These are phyloP conservation scores for Sesamia nonagrioides DNA, from an alignment of 1,140 invertebrate species.

Conservation along the genomic window DNA sequence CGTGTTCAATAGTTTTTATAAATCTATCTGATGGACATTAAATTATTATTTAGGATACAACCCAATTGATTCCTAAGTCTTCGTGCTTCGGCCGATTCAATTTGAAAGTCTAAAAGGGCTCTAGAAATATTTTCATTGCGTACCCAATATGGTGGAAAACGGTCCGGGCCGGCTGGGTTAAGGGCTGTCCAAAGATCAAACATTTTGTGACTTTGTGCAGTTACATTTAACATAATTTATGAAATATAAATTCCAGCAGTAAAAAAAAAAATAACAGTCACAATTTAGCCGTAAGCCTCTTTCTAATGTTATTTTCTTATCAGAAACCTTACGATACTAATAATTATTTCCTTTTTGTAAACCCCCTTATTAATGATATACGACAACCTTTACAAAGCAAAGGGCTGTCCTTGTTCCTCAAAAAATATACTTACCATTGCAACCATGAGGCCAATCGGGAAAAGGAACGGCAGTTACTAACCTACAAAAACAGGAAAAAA, in stretches of 20 bases:
- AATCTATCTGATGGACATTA: too few species aligned
- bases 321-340: too few species aligned
- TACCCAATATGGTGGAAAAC: conserved; percentile 26
- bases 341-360: too few species aligned
- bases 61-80: conserved; percentile 43
- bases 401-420: not conserved
- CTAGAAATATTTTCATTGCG: conserved; percentile 40
- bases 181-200: conserved; percentile 21
- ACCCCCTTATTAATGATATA: not conserved
- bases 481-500: not conserved
- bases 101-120: conserved; percentile 44
- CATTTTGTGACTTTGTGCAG: not conserved
- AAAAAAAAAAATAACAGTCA: too few species aligned
- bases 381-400: not conserved
- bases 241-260: too few species aligned
- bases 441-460: not conserved
- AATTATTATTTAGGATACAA: too few species aligned
- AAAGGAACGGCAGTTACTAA: not conserved
- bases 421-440: not conserved
- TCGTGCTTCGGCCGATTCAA: conserved; percentile 33
- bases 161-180: not conserved
- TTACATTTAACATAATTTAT: too few species aligned
- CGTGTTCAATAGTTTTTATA: too few species aligned
- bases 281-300: too few species aligned
- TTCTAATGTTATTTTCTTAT: too few species aligned